Percentiles rank a stretch among this genome's conserved stretches.
Evolutionary conservation across 2,113 vertebrate genomes (phyloP).

Genomic region (Gobio gobio): DNA sequence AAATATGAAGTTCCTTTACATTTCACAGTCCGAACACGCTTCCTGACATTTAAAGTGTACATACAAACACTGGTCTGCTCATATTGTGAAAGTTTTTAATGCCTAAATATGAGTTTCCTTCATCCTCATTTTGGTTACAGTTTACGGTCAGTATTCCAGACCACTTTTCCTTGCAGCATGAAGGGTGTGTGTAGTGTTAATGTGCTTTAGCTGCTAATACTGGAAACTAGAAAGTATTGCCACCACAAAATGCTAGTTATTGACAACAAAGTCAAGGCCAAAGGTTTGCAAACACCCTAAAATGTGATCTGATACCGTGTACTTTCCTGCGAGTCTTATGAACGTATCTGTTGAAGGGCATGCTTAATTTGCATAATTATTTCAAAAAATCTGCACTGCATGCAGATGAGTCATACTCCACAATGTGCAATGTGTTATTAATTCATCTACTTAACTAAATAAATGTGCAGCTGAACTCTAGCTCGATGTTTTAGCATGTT

Average conservation of each 20-base stretch:
- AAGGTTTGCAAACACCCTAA: conserved; percentile 29
- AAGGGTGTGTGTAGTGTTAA: not conserved
- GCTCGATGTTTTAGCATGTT: not conserved
- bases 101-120: not conserved
- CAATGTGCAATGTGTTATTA: not conserved
- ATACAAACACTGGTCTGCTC: not conserved
- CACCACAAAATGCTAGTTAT: not conserved
- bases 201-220: conserved; percentile 5
- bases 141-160: conserved; percentile 6
- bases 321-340: not conserved
- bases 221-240: conserved; percentile 14
- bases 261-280: not conserved
- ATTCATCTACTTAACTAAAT: not conserved
- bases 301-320: not conserved
- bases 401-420: not conserved
- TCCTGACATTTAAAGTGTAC: not conserved
- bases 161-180: not conserved
- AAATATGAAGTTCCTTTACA: conserved; percentile 7
- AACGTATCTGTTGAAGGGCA: not conserved
- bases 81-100: conserved; percentile 11
- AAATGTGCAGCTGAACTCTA: not conserved
- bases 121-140: not conserved
- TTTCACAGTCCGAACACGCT: not conserved
- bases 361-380: conserved; percentile 1
- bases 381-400: not conserved